Evolutionary conservation across 2,113 vertebrate species (phyloP).

Genomic region (Peucedramus taeniatus): DNA sequence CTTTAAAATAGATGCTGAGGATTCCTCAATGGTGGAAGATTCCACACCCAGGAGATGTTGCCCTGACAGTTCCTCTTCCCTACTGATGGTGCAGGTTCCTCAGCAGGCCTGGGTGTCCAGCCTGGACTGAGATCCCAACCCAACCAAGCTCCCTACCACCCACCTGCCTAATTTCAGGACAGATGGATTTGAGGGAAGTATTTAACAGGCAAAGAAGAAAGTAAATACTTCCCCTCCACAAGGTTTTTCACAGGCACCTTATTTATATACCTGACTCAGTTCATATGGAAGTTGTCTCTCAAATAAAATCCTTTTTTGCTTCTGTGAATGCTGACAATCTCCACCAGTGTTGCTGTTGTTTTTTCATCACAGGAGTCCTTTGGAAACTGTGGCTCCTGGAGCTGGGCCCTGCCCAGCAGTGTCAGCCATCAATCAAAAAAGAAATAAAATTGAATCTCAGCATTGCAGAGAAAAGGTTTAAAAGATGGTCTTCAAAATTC

Average conservation of each 20-base stretch:
- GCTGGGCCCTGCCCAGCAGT: not conserved
- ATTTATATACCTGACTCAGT: not conserved
- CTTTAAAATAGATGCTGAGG: not conserved
- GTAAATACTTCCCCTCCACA: not conserved
- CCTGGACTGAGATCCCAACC: not conserved
- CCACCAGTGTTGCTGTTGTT: rapidly evolving
- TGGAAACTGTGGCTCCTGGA: not conserved
- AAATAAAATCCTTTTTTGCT: not conserved
- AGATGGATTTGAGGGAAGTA: not conserved
- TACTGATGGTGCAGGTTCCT: not conserved
- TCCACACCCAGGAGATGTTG: rapidly evolving
- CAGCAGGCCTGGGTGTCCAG: not conserved
- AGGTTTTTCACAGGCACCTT: not conserved
- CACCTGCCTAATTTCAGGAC: not conserved
- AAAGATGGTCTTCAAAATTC: not conserved
- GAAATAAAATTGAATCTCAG: not conserved
- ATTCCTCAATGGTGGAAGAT: not conserved
- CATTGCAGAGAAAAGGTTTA: not conserved
- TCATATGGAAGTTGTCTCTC: not conserved
- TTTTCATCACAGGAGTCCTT: not conserved
- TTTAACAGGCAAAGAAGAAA: not conserved
- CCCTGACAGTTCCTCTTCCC: not conserved
- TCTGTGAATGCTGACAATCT: not conserved
- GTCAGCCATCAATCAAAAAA: not conserved
- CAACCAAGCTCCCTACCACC: not conserved